Evolutionary conservation across 2,113 vertebrate species (phyloP), one percentile per base, ranked within the genome.

Genomic region (Lichenostomus cassidix): DNA sequence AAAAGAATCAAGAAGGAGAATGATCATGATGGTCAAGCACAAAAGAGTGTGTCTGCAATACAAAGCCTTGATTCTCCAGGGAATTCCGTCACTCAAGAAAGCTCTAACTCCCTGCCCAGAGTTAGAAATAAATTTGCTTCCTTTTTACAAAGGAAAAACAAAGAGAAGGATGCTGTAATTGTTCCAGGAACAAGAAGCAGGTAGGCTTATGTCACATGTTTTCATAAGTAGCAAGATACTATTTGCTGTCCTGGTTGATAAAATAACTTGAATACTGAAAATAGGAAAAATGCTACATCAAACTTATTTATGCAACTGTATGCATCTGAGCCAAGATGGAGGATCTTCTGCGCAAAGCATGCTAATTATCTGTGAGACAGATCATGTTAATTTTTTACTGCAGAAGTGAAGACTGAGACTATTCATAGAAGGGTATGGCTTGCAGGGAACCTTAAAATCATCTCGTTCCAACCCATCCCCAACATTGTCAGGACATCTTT

Each of bases 41-140:
- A 56, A 24, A 86, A 73, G 46, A 37, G 15, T 46, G 5, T 59
- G 63, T 87, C 90, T 41, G 86, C 92, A 91, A 29, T 63, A n/a
- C 52, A 90, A 59, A 60, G 42, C 18, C 24, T 65, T 47, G 84
- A 93, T 62, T 82, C 77, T 73, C 82, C 87, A 39, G 65, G 11
- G 39, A 77, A 87, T 83, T 75, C 68, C 15, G 15, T 87, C 29
- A n/a, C 21, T 74, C 81, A 87, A 17, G 90, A 96, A 83, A 92
- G 29, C 16, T 44, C 89, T 65, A 94, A 59, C 19, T 41, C 87
- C 15, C 89, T 81, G 25, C 95, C 90, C 7, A 95, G 50, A 15
- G 67, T 93, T 44, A 98, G 98, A 84, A 99, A 99, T 97, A 97
- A 97, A 89, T 99, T 99, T 73, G 98, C 99, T 65, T 98, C 98